These are phyloP conservation scores for Chrysotoxum bicinctum DNA, from an alignment of 2,888 invertebrate species.

Conservation along the genomic window DNA sequence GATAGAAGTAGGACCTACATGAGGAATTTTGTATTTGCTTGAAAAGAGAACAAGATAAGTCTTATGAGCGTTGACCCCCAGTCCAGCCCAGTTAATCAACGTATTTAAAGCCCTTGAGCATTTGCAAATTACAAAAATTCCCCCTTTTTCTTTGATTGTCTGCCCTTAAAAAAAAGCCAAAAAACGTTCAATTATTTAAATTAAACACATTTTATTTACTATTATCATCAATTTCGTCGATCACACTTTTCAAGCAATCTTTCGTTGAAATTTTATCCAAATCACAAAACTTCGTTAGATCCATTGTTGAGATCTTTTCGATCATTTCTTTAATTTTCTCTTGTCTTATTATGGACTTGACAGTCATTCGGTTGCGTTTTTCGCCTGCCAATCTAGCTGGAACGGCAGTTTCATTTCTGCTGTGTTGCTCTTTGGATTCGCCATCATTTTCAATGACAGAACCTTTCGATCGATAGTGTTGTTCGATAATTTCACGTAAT, in stretches of 20 bases:
- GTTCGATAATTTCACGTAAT: slow-evolving; percentile 78
- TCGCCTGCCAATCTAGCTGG: slow-evolving; percentile 68
- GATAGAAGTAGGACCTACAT: no score
- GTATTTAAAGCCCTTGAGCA: no score
- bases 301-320: slow-evolving; percentile 82
- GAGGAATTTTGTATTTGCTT: no score
- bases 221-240: slow-evolving; percentile 81
- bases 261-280: slow-evolving; percentile 82
- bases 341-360: slow-evolving; percentile 79
- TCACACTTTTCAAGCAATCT: slow-evolving; percentile 82
- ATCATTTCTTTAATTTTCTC: slow-evolving; percentile 82
- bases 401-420: slow-evolving; percentile 5
- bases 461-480: slow-evolving; percentile 79
- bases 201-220: slow-evolving; percentile 63
- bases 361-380: slow-evolving; percentile 75
- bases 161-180: no score
- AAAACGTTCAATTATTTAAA: neutral
- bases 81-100: no score
- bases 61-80: no score
- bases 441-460: slow-evolving; percentile 77
- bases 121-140: no score
- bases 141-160: no score
- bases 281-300: slow-evolving; percentile 82
- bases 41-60: no score
- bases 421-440: slow-evolving; percentile 44